A percentile compares a stretch with the other conserved stretches of the same genome.
phyloP scores from a whole-genome alignment of 2,113 vertebrate species.

The Jacana jacana region DNA sequence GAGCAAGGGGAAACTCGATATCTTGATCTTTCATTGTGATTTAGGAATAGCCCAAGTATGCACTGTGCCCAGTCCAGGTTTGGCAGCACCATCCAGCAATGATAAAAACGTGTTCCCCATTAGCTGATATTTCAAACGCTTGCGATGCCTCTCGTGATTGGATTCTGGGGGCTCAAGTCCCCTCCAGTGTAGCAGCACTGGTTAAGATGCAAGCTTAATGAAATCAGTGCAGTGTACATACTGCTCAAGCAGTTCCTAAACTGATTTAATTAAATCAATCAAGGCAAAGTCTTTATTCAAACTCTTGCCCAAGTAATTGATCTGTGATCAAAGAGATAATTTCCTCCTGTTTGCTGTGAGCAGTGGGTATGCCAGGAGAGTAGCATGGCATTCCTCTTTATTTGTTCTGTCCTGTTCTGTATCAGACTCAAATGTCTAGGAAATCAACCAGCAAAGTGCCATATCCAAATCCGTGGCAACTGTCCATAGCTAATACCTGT shows the following conservation, averaged over 20 bases:
- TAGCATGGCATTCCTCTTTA: not conserved
- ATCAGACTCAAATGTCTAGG: not conserved
- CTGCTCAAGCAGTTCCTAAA: not conserved
- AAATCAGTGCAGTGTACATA: not conserved
- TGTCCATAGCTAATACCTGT: not conserved
- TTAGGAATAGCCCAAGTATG: not conserved
- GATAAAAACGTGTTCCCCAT: fast-evolving
- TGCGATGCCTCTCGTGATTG: not conserved
- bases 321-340: not conserved
- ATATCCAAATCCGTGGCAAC: not conserved
- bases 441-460: not conserved
- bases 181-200: not conserved
- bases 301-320: not conserved
- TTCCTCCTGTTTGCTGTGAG: not conserved
- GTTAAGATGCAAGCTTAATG: not conserved
- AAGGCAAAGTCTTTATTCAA: not conserved
- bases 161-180: not conserved
- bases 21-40: not conserved
- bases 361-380: not conserved
- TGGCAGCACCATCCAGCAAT: not conserved
- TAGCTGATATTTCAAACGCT: not conserved
- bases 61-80: not conserved
- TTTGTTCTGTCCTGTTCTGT: not conserved
- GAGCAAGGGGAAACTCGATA: not conserved
- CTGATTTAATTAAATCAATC: constrained; percentile 1